Conservation (phyloP, 2,113 vertebrate genomes). For the Sander lucioperca region DNA sequence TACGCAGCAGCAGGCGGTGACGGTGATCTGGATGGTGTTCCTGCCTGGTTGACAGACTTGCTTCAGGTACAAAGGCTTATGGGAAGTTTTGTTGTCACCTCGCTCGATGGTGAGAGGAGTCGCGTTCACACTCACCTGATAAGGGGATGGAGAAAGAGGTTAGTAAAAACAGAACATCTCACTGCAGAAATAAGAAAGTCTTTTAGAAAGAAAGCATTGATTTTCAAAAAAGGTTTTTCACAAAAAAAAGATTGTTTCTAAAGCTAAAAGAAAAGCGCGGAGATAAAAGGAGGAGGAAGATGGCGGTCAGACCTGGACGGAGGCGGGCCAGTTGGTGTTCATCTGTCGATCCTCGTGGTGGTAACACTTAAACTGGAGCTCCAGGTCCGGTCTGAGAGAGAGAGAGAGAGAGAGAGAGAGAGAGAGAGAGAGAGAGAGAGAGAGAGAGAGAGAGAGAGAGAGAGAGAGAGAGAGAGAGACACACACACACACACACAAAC, state of each 20-base stretch:
- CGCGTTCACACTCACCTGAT: conserved; percentile 93
- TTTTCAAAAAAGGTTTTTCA: too few relatives aligned
- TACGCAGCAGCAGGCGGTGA: conserved; percentile 93
- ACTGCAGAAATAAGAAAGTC: too few relatives aligned
- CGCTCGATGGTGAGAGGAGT: conserved; percentile 93
- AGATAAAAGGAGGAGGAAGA: background rate
- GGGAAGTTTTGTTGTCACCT: conserved; percentile 95
- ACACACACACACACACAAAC: too few relatives aligned
- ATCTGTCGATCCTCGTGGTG: conserved; percentile 95
- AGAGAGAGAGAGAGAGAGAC: too few relatives aligned
- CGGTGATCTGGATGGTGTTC: conserved; percentile 98
- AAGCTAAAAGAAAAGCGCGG: too few relatives aligned
- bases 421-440: conserved; percentile 66
- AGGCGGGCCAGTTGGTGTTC: conserved; percentile 97
- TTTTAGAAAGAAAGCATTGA: too few relatives aligned
- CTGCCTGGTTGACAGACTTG: conserved; percentile 94
- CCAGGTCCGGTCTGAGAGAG: conserved; percentile 87
- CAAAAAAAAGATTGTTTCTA: too few relatives aligned
- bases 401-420: too few relatives aligned
- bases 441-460: too few relatives aligned
- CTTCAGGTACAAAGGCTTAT: conserved; percentile 95
- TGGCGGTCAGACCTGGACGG: conserved; percentile 85
- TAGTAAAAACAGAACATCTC: background rate
- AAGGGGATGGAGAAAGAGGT: background rate
- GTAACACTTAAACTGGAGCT: conserved; percentile 97